Percentiles rank a stretch among this genome's conserved stretches.
These are phyloP conservation scores for Drosophila demipolita DNA, from an alignment of 2,888 invertebrate species.

Conservation along the genomic window DNA sequence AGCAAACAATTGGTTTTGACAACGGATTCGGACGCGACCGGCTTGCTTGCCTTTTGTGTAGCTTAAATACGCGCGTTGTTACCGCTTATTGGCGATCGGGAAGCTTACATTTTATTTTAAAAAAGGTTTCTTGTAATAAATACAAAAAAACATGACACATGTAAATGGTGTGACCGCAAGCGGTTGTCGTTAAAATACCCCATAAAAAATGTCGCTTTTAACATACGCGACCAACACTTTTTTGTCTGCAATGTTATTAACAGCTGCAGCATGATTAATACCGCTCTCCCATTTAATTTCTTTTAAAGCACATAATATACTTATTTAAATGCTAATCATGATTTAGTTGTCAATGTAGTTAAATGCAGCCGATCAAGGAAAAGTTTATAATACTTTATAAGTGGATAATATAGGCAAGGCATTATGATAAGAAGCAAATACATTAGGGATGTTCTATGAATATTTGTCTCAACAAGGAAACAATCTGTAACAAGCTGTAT, in stretches of 20 bases:
- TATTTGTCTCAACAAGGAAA: not conserved
- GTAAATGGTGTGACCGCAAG: conserved; percentile 53
- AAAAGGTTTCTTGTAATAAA: conserved; percentile 51
- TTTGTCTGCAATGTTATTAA: conserved; percentile 8
- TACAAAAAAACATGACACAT: conserved; percentile 63
- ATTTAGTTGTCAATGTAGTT: not conserved
- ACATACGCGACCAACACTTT: conserved; percentile 2
- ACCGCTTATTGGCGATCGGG: conserved; percentile 38
- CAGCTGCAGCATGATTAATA: not conserved
- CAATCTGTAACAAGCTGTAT: not conserved
- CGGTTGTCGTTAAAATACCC: conserved; percentile 33
- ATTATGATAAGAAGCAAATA: not conserved
- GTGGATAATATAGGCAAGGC: not conserved
- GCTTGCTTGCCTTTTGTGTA: conserved; percentile 17
- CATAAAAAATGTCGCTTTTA: conserved; percentile 1
- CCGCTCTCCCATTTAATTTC: not conserved
- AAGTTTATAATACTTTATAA: not conserved
- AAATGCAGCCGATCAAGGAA: not conserved
- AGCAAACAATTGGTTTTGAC: conserved; percentile 25
- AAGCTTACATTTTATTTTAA: conserved; percentile 63
- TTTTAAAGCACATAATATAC: not conserved
- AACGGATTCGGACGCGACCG: not conserved
- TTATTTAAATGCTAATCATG: not conserved
- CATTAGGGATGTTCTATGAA: not conserved
- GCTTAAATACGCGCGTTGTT: conserved; percentile 41